These are phyloP conservation scores for Pachyramphus minor DNA, from an alignment of 2,113 vertebrate genomes.

Conservation along the genomic window DNA sequence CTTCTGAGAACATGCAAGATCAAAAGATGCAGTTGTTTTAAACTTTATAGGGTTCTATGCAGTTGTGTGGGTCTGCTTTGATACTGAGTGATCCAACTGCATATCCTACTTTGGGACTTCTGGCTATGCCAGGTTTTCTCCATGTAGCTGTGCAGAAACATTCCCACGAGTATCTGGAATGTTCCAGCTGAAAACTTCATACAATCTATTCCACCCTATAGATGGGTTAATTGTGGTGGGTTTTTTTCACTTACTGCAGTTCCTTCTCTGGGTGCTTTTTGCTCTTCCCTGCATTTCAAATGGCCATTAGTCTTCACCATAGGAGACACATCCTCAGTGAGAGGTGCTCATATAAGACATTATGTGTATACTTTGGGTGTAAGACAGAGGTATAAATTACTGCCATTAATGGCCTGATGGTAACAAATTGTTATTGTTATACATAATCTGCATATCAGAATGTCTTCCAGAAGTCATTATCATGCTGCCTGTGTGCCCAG, in stretches of 20 bases:
- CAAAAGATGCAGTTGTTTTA: not conserved
- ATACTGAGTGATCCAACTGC: not conserved
- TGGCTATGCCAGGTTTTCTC: not conserved
- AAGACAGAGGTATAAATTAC: conserved; percentile 15
- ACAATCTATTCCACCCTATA: not conserved
- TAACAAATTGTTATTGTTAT: conserved; percentile 53
- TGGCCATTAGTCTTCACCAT: not conserved
- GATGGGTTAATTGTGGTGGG: not conserved
- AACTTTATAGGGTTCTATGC: not conserved
- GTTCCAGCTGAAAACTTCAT: not conserved
- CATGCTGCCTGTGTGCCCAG: not conserved
- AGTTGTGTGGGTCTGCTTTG: not conserved
- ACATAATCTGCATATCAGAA: conserved; percentile 44
- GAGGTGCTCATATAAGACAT: not conserved
- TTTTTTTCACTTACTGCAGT: not conserved
- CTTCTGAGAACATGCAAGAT: not conserved
- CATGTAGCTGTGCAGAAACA: not conserved
- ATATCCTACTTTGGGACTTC: not conserved
- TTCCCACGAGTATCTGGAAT: not conserved
- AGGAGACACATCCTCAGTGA: not conserved
- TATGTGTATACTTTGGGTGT: not conserved
- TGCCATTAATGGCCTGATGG: conserved; percentile 14
- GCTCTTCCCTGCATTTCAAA: not conserved
- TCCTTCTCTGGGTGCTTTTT: not conserved
- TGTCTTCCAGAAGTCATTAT: conserved; percentile 37